phyloP scores from a whole-genome alignment of 2,888 invertebrate species.

The Sipha maydis region DNA sequence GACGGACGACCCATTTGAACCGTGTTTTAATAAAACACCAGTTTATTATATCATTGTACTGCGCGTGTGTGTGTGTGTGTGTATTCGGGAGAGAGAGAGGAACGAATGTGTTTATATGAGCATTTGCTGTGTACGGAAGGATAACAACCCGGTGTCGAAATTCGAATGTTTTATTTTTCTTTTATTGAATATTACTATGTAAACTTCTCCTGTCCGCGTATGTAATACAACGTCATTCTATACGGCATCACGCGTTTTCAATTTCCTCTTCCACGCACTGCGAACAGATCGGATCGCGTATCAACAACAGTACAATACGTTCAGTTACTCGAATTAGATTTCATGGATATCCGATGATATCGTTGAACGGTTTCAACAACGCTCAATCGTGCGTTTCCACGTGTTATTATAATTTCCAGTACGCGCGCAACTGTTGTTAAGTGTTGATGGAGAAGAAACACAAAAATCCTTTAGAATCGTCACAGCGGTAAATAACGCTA shows the following conservation, averaged over 20 bases:
- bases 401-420: no score
- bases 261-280: background rate
- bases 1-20: slow-evolving; percentile 34
- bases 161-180: background rate
- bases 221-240: background rate
- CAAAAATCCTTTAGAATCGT: no score
- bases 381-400: background rate
- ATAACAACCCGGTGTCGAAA: slow-evolving; percentile 28
- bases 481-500: no score
- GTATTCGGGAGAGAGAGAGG: no score
- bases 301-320: no score
- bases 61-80: background rate
- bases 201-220: background rate
- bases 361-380: no score
- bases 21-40: slow-evolving; percentile 25
- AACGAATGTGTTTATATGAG: no score
- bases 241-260: background rate
- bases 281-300: no score
- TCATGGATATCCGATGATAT: no score
- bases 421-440: no score
- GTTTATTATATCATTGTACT: slow-evolving; percentile 22
- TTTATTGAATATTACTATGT: background rate
- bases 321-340: no score
- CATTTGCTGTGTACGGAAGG: background rate
- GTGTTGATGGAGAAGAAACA: no score